phyloP scores from a whole-genome alignment of 2,888 invertebrate genomes.

The Phlogophora meticulosa region DNA sequence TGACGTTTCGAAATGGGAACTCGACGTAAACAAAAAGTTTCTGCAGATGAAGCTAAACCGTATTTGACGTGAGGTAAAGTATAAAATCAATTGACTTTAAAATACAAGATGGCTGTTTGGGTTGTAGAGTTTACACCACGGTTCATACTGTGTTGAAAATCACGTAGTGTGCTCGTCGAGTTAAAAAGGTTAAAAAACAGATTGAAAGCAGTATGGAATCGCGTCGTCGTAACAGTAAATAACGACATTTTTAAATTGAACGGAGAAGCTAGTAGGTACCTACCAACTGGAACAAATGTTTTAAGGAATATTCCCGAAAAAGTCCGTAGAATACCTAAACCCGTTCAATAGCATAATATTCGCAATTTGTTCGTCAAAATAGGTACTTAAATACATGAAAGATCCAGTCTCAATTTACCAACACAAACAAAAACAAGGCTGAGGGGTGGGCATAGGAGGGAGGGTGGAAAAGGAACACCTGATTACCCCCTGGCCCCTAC shows the following conservation, averaged over 20 bases:
- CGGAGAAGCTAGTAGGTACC: neutral
- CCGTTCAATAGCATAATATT: too few species aligned
- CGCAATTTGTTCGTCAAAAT: too few species aligned
- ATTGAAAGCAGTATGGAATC: constrained; percentile 22
- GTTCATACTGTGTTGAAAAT: constrained; percentile 67
- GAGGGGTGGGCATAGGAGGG: neutral
- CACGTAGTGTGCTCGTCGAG: constrained; percentile 63
- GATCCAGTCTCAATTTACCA: too few species aligned
- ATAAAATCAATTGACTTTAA: constrained; percentile 10
- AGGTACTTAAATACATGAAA: neutral
- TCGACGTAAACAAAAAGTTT: constrained; percentile 64
- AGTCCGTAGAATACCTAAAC: too few species aligned
- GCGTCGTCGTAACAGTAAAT: constrained; percentile 17
- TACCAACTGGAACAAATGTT: neutral
- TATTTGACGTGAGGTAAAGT: accelerated
- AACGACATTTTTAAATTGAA: neutral
- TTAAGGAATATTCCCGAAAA: too few species aligned
- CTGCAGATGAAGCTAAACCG: constrained; percentile 16
- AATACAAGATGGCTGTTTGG: constrained; percentile 37
- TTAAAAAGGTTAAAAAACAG: constrained; percentile 58
- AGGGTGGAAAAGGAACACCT: constrained; percentile 10
- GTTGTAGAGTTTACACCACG: constrained; percentile 26
- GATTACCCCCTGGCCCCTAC: neutral
- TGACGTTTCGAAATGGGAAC: constrained; percentile 55
- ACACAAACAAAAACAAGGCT: constrained; percentile 42